A percentile compares a stretch with the other conserved stretches of the same genome.
Conservation (phyloP, 2,888 invertebrate species). For the Furcula furcula region DNA sequence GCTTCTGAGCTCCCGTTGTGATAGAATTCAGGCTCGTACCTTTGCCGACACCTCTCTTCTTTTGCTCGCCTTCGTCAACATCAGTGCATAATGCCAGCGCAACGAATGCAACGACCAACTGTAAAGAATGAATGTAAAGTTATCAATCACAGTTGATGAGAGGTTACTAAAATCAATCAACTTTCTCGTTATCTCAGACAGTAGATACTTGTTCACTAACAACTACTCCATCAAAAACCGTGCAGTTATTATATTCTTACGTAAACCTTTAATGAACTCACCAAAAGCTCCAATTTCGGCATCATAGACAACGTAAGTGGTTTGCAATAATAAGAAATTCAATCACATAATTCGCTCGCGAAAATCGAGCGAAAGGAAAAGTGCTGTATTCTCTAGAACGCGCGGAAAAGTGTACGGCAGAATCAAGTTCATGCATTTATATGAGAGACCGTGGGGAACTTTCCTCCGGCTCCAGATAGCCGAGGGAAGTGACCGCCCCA, state of each 20-base stretch:
- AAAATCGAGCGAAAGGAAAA: conserved; percentile 64
- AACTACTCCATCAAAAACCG: background rate
- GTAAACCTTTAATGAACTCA: conserved; percentile 40
- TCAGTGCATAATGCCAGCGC: conserved; percentile 59
- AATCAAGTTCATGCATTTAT: conserved; percentile 79
- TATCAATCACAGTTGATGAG: conserved; percentile 40
- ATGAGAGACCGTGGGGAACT: conserved; percentile 64
- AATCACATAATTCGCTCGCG: conserved; percentile 56
- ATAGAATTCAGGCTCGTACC: conserved; percentile 62
- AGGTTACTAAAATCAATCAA: conserved; percentile 41
- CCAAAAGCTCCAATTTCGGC: conserved; percentile 62
- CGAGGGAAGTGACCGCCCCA: conserved; percentile 68
- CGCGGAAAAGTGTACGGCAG: conserved; percentile 67
- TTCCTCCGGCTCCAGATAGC: conserved; percentile 68
- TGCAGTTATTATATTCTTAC: background rate
- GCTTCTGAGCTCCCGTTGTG: conserved; percentile 68
- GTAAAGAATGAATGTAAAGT: conserved; percentile 38
- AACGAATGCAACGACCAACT: conserved; percentile 61
- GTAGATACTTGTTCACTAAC: conserved; percentile 1
- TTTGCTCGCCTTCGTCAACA: conserved; percentile 65
- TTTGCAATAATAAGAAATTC: conserved; percentile 16
- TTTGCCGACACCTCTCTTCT: conserved; percentile 69
- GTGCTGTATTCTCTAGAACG: conserved; percentile 54
- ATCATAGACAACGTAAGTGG: conserved; percentile 36
- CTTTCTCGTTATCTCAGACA: conserved; percentile 20